Conservation (phyloP, 2,113 vertebrate genomes). For the Chaenogobius annularis region DNA sequence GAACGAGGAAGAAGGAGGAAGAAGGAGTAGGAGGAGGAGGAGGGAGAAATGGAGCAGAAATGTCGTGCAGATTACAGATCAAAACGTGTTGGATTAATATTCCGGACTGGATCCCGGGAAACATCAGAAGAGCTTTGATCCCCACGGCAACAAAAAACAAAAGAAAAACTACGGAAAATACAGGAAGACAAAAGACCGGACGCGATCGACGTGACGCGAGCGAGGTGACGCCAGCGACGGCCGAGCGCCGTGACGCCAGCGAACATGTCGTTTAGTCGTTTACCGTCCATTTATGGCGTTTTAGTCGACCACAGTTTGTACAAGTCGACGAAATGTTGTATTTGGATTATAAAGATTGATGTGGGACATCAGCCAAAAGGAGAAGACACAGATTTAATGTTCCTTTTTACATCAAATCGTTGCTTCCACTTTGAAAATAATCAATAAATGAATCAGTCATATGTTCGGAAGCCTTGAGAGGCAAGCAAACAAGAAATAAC, state of each 20-base stretch:
- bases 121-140: slow-evolving; percentile 71
- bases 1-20: neutral
- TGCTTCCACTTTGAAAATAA: no score
- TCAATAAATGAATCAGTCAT: no score
- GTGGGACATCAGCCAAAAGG: no score
- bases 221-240: no score
- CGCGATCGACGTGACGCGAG: slow-evolving; percentile 47
- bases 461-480: no score
- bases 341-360: no score
- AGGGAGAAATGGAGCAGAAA: neutral
- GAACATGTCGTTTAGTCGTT: slow-evolving; percentile 25
- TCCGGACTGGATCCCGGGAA: slow-evolving; percentile 56
- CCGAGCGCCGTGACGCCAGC: slow-evolving; percentile 46
- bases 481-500: no score
- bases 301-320: no score
- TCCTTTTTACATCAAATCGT: no score
- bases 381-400: no score
- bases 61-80: slow-evolving; percentile 52
- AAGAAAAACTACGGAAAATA: slow-evolving; percentile 24
- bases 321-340: no score
- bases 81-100: slow-evolving; percentile 66
- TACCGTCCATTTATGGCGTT: neutral
- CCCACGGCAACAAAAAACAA: slow-evolving; percentile 24
- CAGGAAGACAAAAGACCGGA: slow-evolving; percentile 64
- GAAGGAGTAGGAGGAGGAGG: slow-evolving; percentile 3